A percentile compares a stretch with the other conserved stretches of the same genome.
These are phyloP conservation scores for Anoplopoma fimbria DNA, from an alignment of 2,113 vertebrate species.

Conservation along the genomic window DNA sequence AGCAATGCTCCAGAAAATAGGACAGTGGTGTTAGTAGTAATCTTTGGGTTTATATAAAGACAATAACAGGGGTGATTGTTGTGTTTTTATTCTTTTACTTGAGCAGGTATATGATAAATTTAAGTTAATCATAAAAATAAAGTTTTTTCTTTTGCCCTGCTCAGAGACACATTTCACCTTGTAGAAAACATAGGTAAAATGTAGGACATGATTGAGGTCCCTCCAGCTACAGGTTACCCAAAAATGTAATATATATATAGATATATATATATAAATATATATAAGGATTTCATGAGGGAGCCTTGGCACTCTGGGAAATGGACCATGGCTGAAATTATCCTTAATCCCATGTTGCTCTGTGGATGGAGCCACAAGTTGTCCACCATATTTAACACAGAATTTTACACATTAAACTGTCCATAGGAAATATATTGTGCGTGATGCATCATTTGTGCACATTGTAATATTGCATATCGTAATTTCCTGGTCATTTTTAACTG, in stretches of 20 bases:
- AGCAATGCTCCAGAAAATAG: constrained; percentile 3
- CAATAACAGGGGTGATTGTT: neutral
- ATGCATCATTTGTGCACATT: neutral
- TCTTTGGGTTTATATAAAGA: neutral
- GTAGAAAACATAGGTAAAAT: constrained; percentile 55
- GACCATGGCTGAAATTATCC: constrained; percentile 48
- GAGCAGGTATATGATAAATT: neutral
- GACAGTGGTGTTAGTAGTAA: neutral
- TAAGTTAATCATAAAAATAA: constrained; percentile 6
- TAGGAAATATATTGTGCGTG: neutral
- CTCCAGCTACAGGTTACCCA: constrained; percentile 76
- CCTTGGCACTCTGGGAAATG: constrained; percentile 58
- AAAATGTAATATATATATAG: constrained; percentile 55
- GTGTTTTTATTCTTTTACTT: neutral
- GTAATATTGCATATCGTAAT: neutral
- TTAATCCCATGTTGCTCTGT: constrained; percentile 19
- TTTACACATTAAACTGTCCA: neutral
- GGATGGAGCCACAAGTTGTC: constrained; percentile 21
- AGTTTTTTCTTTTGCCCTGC: constrained; percentile 7
- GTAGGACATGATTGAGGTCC: constrained; percentile 69
- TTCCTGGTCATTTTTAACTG: neutral
- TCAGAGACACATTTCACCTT: constrained; percentile 61
- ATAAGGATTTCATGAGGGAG: constrained; percentile 56
- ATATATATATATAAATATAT: constrained; percentile 43
- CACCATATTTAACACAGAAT: constrained; percentile 21